phyloP scores from a whole-genome alignment of 2,888 invertebrate species.

The Onchidella celtica region DNA sequence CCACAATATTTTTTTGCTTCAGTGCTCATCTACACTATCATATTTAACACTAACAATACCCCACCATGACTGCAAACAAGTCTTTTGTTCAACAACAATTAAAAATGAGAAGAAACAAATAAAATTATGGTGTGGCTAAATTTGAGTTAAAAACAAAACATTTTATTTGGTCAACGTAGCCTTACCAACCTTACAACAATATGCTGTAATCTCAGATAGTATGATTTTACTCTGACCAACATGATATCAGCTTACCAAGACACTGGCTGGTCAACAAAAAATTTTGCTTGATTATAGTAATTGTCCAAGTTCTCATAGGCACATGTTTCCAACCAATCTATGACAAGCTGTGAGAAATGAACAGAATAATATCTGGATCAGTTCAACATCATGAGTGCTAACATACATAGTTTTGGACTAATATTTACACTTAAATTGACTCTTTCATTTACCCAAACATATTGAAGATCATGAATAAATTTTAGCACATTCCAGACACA shows the following conservation, averaged over 20 bases:
- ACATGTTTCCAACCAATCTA: constrained; percentile 95
- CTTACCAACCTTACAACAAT: background rate
- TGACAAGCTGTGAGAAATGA: constrained; percentile 85
- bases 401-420: too few relatives aligned
- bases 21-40: too few relatives aligned
- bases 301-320: constrained; percentile 83
- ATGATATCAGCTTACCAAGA: constrained; percentile 83
- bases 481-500: too few relatives aligned
- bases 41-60: too few relatives aligned
- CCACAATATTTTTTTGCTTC: background rate
- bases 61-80: too few relatives aligned
- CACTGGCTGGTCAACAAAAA: constrained; percentile 90
- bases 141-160: background rate
- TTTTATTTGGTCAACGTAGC: background rate
- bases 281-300: constrained; percentile 83
- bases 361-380: too few relatives aligned
- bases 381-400: too few relatives aligned
- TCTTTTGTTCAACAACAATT: too few relatives aligned
- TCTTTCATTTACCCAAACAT: too few relatives aligned
- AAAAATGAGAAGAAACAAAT: background rate
- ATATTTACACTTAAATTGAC: too few relatives aligned
- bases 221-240: background rate
- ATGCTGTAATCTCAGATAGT: background rate
- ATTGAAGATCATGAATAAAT: too few relatives aligned
- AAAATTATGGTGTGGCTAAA: background rate